Evolutionary conservation across 2,888 invertebrate genomes (phyloP).

Genomic region (Biston stratarius): DNA sequence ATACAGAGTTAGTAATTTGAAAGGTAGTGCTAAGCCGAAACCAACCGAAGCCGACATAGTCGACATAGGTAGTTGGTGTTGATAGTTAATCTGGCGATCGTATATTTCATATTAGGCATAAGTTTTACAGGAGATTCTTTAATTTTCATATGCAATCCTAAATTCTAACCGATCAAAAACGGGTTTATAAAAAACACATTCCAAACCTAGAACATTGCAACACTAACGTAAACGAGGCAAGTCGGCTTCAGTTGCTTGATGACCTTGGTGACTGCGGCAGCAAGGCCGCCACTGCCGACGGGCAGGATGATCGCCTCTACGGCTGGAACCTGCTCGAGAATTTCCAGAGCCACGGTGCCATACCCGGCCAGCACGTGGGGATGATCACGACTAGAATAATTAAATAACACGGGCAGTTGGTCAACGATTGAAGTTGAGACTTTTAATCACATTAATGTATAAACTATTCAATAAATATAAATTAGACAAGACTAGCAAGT

Average conservation of each 20-base stretch:
- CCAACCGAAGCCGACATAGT: no score
- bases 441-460: neutral
- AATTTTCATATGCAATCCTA: neutral
- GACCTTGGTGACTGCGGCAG: constrained; percentile 94
- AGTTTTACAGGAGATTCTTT: neutral
- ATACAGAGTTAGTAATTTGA: no score
- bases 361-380: constrained; percentile 97
- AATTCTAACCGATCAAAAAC: neutral
- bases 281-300: constrained; percentile 95
- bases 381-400: constrained; percentile 93
- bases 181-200: neutral
- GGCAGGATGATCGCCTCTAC: constrained; percentile 96
- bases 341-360: constrained; percentile 96
- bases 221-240: constrained; percentile 93
- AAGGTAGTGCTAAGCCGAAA: no score
- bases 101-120: no score
- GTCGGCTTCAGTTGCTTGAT: constrained; percentile 93
- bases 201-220: neutral
- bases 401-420: neutral
- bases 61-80: no score
- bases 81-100: no score
- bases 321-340: constrained; percentile 93
- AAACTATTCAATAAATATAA: no score
- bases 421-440: neutral
- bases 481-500: no score